These are phyloP conservation scores for Sceloporus undulatus DNA, from an alignment of 2,113 vertebrate species.

Conservation along the genomic window DNA sequence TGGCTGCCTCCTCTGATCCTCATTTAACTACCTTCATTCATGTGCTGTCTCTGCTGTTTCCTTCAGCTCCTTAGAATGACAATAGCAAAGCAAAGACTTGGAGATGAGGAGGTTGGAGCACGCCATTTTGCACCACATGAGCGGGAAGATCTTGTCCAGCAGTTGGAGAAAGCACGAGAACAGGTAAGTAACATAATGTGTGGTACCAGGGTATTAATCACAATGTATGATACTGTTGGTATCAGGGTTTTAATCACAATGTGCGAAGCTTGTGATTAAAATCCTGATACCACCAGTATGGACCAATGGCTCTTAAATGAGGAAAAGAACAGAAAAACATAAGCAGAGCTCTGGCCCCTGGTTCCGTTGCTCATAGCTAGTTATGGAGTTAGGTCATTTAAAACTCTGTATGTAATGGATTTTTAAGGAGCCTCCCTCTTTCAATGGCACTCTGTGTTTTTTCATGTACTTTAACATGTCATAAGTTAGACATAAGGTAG, in stretches of 20 bases:
- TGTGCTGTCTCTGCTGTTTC: constrained; percentile 14
- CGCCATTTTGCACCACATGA: constrained; percentile 96
- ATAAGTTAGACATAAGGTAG: no score
- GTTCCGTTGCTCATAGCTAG: not conserved
- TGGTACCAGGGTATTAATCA: no score
- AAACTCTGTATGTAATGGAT: not conserved
- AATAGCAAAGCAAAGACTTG: constrained; percentile 95
- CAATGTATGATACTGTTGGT: no score
- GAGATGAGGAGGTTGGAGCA: constrained; percentile 92
- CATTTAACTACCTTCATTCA: not conserved
- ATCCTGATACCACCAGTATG: not conserved
- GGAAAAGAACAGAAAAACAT: not conserved
- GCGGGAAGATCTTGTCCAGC: constrained; percentile 92
- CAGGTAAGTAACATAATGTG: constrained; percentile 79
- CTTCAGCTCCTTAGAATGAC: constrained; percentile 94
- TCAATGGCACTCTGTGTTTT: no score
- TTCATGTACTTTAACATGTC: no score
- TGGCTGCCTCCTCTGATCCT: not conserved
- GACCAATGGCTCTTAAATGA: not conserved
- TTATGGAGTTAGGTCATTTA: not conserved
- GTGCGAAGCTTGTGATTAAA: not conserved
- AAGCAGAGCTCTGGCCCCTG: not conserved
- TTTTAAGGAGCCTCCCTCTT: not conserved
- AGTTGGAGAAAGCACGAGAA: constrained; percentile 90
- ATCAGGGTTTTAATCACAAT: no score